These are phyloP conservation scores for Amaurobius ferox DNA, from an alignment of 2,888 invertebrate species.

Conservation along the genomic window DNA sequence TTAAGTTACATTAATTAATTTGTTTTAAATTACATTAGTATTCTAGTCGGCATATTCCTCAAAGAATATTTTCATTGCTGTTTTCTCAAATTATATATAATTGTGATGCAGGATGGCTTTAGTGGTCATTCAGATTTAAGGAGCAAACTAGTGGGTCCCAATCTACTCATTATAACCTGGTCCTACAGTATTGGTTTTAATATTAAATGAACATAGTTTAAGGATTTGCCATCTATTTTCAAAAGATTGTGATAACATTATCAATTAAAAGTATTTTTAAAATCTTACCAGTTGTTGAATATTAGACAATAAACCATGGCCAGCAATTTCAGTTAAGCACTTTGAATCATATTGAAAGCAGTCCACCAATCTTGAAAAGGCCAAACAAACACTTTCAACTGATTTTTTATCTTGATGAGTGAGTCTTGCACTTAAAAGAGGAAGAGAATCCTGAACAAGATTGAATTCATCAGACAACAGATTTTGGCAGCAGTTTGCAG, in stretches of 20 bases:
- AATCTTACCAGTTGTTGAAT: slow-evolving; percentile 90
- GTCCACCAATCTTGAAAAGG: slow-evolving; percentile 96
- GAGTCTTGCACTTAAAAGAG: slow-evolving; percentile 85
- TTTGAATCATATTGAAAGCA: slow-evolving; percentile 95
- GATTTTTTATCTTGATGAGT: slow-evolving; percentile 94
- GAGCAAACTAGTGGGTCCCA: no score
- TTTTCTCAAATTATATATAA: no score
- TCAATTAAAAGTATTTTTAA: neutral
- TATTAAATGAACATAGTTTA: neutral
- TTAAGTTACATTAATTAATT: no score
- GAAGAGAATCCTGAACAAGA: slow-evolving; percentile 91
- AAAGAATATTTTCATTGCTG: no score
- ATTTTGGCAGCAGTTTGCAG: slow-evolving; percentile 98
- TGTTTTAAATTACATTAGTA: no score
- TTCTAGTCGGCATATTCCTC: no score
- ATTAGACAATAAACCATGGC: slow-evolving; percentile 92
- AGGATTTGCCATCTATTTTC: neutral
- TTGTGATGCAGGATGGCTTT: no score
- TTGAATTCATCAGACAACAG: slow-evolving; percentile 95
- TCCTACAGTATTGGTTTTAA: neutral
- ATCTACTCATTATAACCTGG: no score
- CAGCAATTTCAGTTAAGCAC: slow-evolving; percentile 94
- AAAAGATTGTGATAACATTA: no score
- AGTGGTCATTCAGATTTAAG: no score
- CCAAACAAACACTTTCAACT: slow-evolving; percentile 96